A percentile compares a stretch with the other conserved stretches of the same genome.
Conservation (phyloP, 2,888 invertebrate genomes). For the Calameuta filiformis region DNA sequence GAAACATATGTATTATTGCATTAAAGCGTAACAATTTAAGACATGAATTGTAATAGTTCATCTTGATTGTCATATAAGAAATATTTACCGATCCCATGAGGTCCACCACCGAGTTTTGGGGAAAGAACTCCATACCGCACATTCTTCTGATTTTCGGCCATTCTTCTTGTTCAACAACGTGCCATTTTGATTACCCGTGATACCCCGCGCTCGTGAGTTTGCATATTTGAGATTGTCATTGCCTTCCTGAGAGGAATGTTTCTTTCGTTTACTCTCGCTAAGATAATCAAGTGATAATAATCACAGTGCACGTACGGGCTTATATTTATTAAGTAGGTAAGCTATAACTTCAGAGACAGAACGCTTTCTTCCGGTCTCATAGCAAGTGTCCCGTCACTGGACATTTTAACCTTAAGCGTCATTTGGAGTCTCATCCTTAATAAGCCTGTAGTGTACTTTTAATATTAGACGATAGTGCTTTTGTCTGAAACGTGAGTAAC, state of each 20-base stretch:
- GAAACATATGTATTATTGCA: background rate
- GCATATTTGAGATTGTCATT: constrained; percentile 54
- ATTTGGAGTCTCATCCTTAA: background rate
- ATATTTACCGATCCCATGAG: constrained; percentile 70
- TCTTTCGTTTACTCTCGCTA: constrained; percentile 10
- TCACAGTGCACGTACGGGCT: background rate
- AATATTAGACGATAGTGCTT: background rate
- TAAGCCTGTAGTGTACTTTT: background rate
- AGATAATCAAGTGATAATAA: constrained; percentile 11
- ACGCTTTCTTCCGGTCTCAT: background rate
- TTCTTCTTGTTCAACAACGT: constrained; percentile 20
- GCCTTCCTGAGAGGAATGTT: constrained; percentile 29
- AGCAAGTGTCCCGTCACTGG: background rate
- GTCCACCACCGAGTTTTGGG: constrained; percentile 67
- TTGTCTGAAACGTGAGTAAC: background rate
- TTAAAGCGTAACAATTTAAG: background rate
- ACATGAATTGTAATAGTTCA: background rate
- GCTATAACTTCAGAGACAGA: background rate
- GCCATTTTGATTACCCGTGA: constrained; percentile 17
- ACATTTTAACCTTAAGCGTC: background rate
- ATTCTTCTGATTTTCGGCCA: constrained; percentile 20
- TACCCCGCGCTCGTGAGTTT: constrained; percentile 50
- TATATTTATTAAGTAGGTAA: constrained; percentile 18
- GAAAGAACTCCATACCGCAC: constrained; percentile 59
- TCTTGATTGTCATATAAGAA: background rate